phyloP scores from a whole-genome alignment of 2,888 invertebrate species.

The Tortricodes alternella region DNA sequence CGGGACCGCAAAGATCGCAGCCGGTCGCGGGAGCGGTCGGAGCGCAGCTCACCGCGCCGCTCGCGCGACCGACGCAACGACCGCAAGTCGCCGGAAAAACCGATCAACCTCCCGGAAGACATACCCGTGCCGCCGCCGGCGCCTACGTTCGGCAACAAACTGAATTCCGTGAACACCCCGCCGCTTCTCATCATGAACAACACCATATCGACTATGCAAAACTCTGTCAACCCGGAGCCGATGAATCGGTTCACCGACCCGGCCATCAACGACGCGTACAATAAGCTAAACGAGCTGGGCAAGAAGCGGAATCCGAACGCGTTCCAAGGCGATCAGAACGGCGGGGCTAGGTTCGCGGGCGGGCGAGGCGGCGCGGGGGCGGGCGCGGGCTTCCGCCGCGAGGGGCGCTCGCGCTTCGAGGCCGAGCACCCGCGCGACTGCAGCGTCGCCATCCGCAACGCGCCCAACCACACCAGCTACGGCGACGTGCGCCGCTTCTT shows the following conservation, averaged over 20 bases:
- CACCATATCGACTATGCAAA: slow-evolving; percentile 31
- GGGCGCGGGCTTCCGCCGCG: slow-evolving; percentile 56
- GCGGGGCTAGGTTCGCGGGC: slow-evolving; percentile 41
- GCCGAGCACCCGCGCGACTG: slow-evolving; percentile 54
- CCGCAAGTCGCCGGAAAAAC: slow-evolving; percentile 67
- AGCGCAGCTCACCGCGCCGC: slow-evolving; percentile 74
- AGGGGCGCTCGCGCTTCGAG: slow-evolving; percentile 61
- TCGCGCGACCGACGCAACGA: slow-evolving; percentile 75
- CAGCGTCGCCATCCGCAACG: slow-evolving; percentile 88
- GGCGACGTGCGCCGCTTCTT: slow-evolving; percentile 93
- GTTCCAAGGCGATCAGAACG: slow-evolving; percentile 68
- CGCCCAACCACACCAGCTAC: slow-evolving; percentile 89
- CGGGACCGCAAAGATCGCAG: slow-evolving; percentile 80
- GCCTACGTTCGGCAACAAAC: slow-evolving; percentile 34
- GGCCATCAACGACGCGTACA: slow-evolving; percentile 59
- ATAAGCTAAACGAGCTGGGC: slow-evolving; percentile 72
- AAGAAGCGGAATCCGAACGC: slow-evolving; percentile 84
- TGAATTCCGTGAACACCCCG: not conserved
- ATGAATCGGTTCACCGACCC: slow-evolving; percentile 57
- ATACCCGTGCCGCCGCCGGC: slow-evolving; percentile 33
- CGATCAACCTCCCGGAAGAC: slow-evolving; percentile 36
- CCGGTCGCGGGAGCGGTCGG: slow-evolving; percentile 80
- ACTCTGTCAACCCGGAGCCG: slow-evolving; percentile 25
- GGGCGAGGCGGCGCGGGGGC: slow-evolving; percentile 41
- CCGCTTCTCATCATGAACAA: slow-evolving; percentile 33